phyloP scores from a whole-genome alignment of 2,888 invertebrate species.

The Colletes collaris region DNA sequence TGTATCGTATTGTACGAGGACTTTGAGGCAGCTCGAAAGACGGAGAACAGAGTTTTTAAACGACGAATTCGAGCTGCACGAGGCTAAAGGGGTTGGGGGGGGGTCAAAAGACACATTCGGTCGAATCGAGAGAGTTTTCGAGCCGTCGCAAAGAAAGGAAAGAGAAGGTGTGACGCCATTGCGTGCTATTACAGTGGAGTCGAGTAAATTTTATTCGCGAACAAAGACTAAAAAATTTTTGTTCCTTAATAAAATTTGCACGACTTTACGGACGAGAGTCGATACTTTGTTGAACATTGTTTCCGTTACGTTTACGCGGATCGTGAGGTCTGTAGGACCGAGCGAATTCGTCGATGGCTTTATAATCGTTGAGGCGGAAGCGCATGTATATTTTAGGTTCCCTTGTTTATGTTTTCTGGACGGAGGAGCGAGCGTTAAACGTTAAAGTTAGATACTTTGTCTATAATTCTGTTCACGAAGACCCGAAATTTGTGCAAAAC shows the following conservation, averaged over 20 bases:
- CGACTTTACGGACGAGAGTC: constrained; percentile 2
- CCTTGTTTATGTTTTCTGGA: background rate
- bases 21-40: constrained; percentile 11
- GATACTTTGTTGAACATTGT: constrained; percentile 43
- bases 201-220: too few relatives aligned
- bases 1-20: constrained; percentile 20
- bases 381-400: background rate
- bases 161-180: constrained; percentile 23
- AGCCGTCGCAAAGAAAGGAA: background rate
- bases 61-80: constrained; percentile 12
- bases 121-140: background rate
- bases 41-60: background rate
- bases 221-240: too few relatives aligned
- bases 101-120: background rate
- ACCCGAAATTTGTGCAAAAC: constrained; percentile 46
- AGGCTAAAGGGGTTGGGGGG: background rate
- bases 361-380: constrained; percentile 18
- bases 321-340: constrained; percentile 30
- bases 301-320: constrained; percentile 36
- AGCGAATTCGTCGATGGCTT: constrained; percentile 4
- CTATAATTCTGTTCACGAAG: too few relatives aligned
- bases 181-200: background rate
- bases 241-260: too few relatives aligned
- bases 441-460: background rate
- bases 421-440: background rate